Conservation (phyloP, 1,140 invertebrate genomes). For the Drosophila bocki region DNA sequence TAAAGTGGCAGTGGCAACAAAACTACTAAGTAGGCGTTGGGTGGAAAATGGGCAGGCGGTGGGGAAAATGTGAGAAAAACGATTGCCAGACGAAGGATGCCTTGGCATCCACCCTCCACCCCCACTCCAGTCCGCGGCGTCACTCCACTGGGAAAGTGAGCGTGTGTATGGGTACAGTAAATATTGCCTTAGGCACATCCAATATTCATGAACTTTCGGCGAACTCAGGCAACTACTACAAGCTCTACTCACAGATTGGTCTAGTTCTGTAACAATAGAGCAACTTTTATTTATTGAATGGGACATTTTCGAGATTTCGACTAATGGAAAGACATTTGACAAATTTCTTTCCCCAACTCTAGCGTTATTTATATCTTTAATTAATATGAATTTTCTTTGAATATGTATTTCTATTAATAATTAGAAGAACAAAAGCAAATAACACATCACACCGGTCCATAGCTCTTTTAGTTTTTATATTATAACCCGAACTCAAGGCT, state of each 20-base stretch:
- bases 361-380: background rate
- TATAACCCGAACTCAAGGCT: background rate
- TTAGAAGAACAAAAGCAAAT: background rate
- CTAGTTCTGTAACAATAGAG: slow-evolving; percentile 17
- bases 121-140: background rate
- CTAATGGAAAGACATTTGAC: background rate
- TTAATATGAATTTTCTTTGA: background rate
- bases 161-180: slow-evolving; percentile 24
- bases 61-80: background rate
- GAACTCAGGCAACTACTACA: slow-evolving; percentile 8
- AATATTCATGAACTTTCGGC: slow-evolving; percentile 32
- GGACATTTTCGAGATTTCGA: slow-evolving; percentile 4
- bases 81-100: slow-evolving; percentile 21
- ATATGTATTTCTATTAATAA: background rate
- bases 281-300: slow-evolving; percentile 10
- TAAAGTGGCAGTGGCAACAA: slow-evolving; percentile 29
- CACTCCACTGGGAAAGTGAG: slow-evolving; percentile 19
- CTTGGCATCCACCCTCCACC: background rate
- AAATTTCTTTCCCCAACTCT: background rate
- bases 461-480: background rate
- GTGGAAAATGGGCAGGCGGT: background rate
- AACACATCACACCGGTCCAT: too few relatives aligned
- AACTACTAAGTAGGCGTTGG: slow-evolving; percentile 9
- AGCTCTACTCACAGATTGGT: slow-evolving; percentile 14
- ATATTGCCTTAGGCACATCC: slow-evolving; percentile 35